Evolutionary conservation across 2,113 vertebrate species (phyloP).

Genomic region (Neoarius graeffei): DNA sequence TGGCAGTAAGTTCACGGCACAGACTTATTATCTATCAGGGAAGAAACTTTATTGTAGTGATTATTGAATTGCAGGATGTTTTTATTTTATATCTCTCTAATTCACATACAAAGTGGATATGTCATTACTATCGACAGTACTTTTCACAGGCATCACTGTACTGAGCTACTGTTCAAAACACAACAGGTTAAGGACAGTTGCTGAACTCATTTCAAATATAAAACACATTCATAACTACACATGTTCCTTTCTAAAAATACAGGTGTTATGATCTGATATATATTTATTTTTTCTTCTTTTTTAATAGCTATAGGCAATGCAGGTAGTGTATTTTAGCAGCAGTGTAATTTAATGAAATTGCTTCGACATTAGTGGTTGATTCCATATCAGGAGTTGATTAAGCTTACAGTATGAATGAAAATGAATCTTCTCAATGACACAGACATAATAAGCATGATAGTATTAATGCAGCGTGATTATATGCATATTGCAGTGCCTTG

Average conservation of each 20-base stretch:
- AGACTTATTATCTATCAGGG: neutral
- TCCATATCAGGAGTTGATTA: neutral
- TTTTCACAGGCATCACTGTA: neutral
- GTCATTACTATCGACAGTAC: neutral
- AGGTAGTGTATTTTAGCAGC: neutral
- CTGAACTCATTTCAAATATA: neutral
- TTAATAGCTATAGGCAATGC: neutral
- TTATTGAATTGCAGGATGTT: neutral
- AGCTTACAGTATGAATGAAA: neutral
- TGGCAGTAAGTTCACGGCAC: neutral
- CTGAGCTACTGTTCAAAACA: neutral
- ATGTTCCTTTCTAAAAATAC: too few species aligned
- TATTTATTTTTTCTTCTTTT: neutral
- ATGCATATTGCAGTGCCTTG: neutral
- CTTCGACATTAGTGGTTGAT: neutral
- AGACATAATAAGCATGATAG: neutral
- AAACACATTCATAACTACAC: neutral
- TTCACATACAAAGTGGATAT: neutral
- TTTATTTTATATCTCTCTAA: neutral
- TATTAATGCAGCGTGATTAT: neutral
- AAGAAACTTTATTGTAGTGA: neutral
- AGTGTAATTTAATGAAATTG: neutral
- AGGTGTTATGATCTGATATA: too few species aligned
- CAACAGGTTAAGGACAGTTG: neutral
- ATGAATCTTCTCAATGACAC: neutral